Evolutionary conservation across 2,888 invertebrate genomes (phyloP).

Genomic region (Glaucopsyche alexis): DNA sequence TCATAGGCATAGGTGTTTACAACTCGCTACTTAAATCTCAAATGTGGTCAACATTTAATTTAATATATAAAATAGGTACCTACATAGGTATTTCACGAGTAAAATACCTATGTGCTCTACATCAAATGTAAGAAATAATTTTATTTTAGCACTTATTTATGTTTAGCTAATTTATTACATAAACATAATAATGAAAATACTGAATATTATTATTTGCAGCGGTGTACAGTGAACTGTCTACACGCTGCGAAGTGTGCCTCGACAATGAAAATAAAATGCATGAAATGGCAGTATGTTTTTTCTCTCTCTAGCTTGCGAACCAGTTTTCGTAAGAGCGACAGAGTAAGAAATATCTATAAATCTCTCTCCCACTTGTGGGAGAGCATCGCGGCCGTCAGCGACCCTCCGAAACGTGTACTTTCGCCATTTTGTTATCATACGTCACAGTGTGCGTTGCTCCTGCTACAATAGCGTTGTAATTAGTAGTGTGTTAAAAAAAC

Average conservation of each 20-base stretch:
- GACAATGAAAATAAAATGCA: slow-evolving; percentile 31
- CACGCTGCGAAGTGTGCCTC: slow-evolving; percentile 12
- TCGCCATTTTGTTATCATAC: slow-evolving; percentile 53
- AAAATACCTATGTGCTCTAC: no score
- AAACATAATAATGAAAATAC: background rate
- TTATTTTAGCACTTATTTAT: no score
- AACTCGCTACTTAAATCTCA: no score
- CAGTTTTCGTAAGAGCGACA: slow-evolving; percentile 29
- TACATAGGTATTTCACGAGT: no score
- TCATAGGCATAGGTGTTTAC: no score
- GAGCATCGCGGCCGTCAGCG: slow-evolving; percentile 23
- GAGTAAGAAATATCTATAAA: slow-evolving; percentile 29
- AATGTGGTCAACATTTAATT: no score
- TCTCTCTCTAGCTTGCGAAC: slow-evolving; percentile 8
- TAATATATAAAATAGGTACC: no score
- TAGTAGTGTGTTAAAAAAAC: slow-evolving; percentile 32
- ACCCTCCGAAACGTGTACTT: slow-evolving; percentile 39
- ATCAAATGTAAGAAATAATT: no score
- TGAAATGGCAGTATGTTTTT: slow-evolving; percentile 18
- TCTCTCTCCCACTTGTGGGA: slow-evolving; percentile 33
- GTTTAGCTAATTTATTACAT: background rate
- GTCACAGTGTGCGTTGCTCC: slow-evolving; percentile 45
- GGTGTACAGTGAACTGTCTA: slow-evolving; percentile 10
- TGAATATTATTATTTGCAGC: background rate
- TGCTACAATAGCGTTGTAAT: slow-evolving; percentile 35